Conservation (phyloP, 2,113 vertebrate species). For the Megaceryle torquata region DNA sequence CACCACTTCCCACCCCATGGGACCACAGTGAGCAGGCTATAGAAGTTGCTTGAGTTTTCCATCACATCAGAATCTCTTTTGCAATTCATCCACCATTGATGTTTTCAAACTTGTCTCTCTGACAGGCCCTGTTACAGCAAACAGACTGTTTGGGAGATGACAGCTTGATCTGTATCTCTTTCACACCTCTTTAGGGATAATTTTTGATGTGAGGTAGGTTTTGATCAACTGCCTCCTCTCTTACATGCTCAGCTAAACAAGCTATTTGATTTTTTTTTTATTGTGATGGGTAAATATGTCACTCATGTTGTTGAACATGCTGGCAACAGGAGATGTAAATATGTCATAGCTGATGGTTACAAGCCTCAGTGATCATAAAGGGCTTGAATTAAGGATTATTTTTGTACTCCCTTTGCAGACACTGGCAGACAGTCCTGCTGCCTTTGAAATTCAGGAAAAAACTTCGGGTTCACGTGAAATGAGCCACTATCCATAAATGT, state of each 20-base stretch:
- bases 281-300: slow-evolving; percentile 63
- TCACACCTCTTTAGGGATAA: slow-evolving; percentile 63
- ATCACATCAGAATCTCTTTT: background rate
- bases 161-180: slow-evolving; percentile 59
- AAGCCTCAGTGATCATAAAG: slow-evolving; percentile 26
- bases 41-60: background rate
- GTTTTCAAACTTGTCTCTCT: slow-evolving; percentile 21
- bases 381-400: slow-evolving; percentile 25
- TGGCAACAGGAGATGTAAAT: slow-evolving; percentile 53
- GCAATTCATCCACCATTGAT: background rate
- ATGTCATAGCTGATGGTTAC: slow-evolving; percentile 28
- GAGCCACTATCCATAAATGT: background rate
- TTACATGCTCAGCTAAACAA: slow-evolving; percentile 56
- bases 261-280: slow-evolving; percentile 37
- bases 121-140: slow-evolving; percentile 11
- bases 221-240: slow-evolving; percentile 49
- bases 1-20: background rate
- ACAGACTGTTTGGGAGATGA: slow-evolving; percentile 47
- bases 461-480: background rate
- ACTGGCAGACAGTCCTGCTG: background rate
- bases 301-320: slow-evolving; percentile 52
- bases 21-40: background rate
- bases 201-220: slow-evolving; percentile 48
- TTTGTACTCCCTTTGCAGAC: slow-evolving; percentile 7
- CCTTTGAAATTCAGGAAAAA: slow-evolving; percentile 1